Evolutionary conservation across 35 echinoderm and acorn worm genomes (phyloP).

Genomic region (Eucidaris tribuloides): DNA sequence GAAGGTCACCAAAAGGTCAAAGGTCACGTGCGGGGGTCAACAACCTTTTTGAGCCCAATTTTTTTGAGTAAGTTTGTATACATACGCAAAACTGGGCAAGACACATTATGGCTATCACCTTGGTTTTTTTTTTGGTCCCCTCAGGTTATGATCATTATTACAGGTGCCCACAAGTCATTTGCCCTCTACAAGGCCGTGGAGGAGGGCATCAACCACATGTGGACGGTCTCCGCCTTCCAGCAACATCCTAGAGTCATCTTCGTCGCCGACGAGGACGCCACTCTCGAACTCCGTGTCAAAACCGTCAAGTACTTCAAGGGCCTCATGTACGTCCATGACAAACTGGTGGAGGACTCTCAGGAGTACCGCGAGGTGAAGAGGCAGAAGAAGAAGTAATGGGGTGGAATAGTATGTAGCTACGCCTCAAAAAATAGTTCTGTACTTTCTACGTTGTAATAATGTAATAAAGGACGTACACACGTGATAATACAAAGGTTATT

Average conservation of each 20-base stretch:
- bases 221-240: slow-evolving; percentile 98
- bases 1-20: too few species aligned
- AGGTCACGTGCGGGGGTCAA: too few species aligned
- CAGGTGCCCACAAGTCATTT: slow-evolving; percentile 93
- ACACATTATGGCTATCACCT: too few species aligned
- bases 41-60: too few species aligned
- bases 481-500: too few species aligned
- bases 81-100: too few species aligned
- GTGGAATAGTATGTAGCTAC: too few species aligned
- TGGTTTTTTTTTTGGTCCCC: too few species aligned
- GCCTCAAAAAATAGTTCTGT: too few species aligned
- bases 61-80: too few species aligned
- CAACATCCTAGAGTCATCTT: slow-evolving; percentile 84
- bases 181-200: slow-evolving; percentile 97
- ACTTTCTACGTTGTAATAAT: too few species aligned
- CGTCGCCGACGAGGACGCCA: slow-evolving; percentile 88
- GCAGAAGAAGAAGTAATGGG: slow-evolving; percentile 26
- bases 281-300: slow-evolving; percentile 85
- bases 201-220: slow-evolving; percentile 97
- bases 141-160: slow-evolving; percentile 97
- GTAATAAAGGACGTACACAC: too few species aligned
- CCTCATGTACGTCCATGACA: slow-evolving; percentile 95
- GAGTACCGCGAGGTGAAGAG: slow-evolving; percentile 2
- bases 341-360: slow-evolving; percentile 54
- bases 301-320: slow-evolving; percentile 97